Evolutionary conservation across 1,140 invertebrate species (phyloP), one percentile per base, ranked within the genome.

Genomic region (Trichonephila clavipes): DNA sequence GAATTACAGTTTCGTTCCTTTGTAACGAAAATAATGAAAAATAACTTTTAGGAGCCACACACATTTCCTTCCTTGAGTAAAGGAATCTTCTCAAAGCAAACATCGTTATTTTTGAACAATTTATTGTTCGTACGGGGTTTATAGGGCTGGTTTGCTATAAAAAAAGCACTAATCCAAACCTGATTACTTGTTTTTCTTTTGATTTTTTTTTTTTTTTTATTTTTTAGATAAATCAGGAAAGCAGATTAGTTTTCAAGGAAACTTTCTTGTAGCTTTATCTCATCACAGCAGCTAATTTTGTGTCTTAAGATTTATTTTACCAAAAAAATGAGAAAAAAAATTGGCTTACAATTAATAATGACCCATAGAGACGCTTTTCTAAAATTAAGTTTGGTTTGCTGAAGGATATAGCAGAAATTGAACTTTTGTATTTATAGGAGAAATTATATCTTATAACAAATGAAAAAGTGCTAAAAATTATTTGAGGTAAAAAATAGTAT

Each of bases 1-100:
- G 72, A 77, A 77, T 77, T 34, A 77, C 24, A 28, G 28, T 1
- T 34, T 28, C 72, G 28, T 40, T 77, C 72, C 28, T 77, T 77
- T 77, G 18, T 77, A 69, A 77, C 72, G 28, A 77, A 77, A 77
- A 77, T 77, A 77, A 77, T 40, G 72, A 77, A 77, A 69, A 77
- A 28, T 34, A 77, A 51, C 51, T 77, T 24, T 40, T 77, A 14
- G 28, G 19, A 34, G 6, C 28, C 34, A 40, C 40, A 40, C 16
- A 77, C 16, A 77, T 77, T 77, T 40, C 18, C 28, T 40, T 16
- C 14, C 72, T 16, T 16, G 3, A 18, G 14, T 40, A 40, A 51
- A 40, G 72, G 40, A 18, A 4, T 4, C 72, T 77, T 28, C 24
- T 34, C 14, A 77, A 77, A 77, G 72, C 19, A 77, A 77, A 77